Evolutionary conservation across 2,888 invertebrate genomes (phyloP), one percentile per base, ranked within the genome.

Genomic region (Volucella zonaria): DNA sequence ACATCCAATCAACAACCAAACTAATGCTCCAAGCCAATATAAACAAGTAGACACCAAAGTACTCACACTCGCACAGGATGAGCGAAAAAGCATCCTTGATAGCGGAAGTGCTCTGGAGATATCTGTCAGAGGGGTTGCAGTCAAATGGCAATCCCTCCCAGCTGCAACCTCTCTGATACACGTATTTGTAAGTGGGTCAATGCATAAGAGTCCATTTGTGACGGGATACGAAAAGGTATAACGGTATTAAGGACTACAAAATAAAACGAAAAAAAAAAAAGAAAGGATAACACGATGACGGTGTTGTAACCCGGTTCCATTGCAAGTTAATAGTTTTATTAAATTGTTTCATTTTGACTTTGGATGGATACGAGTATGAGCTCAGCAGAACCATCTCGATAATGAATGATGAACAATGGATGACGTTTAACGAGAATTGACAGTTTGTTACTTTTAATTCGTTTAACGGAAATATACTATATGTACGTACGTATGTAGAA

Each of bases 1-100:
- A 73, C 67, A 82, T 73, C 82, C 82, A 78, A 78, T 82, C 79
- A 78, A 74, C 82, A 82, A 82, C 73, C 78, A 62, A 68, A 79
- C 78, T 82, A 79, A 82, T 73, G 79, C 79, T 62, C 56, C 51
- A 58, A 70, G 68, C 74, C 68, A 75, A 68, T 67, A 73, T 73
- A 43, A 15, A 67, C 18, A 58, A 45, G 38, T 45, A 54, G 43
- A 59, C 31, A 62, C 18, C 3, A 1, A 3, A 15, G 49, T 9
- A 14, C 40, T 31, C n/a, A 45, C 12, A 15, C 12, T 14, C 45
- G 18, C 14, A 31, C 23, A 9, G n/a, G 9, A 23, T 31, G 61
- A 23, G 23, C 4, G 49, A 64, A 51, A 49, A 64, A 54, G 31
- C 15, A 42, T n/a, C 8, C 14, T 31, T 38, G 52, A 67, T 61